These are phyloP conservation scores for Trichogramma dendrolimi DNA, from an alignment of 2,888 invertebrate species.

Conservation along the genomic window DNA sequence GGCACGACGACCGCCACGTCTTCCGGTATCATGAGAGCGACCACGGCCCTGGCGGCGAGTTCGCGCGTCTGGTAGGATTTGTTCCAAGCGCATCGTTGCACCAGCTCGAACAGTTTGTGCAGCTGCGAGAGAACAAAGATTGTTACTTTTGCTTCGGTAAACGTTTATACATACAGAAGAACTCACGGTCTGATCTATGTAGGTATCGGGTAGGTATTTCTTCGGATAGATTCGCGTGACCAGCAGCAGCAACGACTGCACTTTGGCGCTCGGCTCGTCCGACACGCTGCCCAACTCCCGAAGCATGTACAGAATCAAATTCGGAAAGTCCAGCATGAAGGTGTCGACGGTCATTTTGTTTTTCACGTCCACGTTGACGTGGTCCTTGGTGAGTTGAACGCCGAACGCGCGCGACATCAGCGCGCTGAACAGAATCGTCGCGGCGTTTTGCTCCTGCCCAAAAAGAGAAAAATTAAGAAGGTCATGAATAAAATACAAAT, in stretches of 20 bases:
- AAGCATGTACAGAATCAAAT: conserved; percentile 59
- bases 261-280: conserved; percentile 47
- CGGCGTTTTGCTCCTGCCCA: conserved; percentile 74
- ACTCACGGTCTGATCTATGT: conserved; percentile 65
- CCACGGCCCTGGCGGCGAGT: conserved; percentile 69
- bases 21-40: conserved; percentile 51
- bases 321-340: conserved; percentile 73
- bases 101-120: conserved; percentile 61
- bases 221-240: conserved; percentile 76
- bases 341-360: conserved; percentile 72
- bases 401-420: conserved; percentile 85
- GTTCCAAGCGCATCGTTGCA: conserved; percentile 59
- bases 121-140: conserved; percentile 54
- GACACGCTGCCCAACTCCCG: not conserved
- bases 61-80: conserved; percentile 66
- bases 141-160: not conserved
- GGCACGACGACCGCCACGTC: too few species aligned
- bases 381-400: conserved; percentile 63
- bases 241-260: conserved; percentile 75
- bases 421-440: conserved; percentile 78
- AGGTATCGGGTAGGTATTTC: conserved; percentile 59
- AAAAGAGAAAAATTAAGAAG: not conserved
- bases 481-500: not conserved
- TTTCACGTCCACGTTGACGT: conserved; percentile 59
- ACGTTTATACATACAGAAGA: conserved; percentile 40